Percentiles rank a stretch among this genome's conserved stretches.
Evolutionary conservation across 2,888 invertebrate species (phyloP).

Genomic region (Eupelmus urozonus): DNA sequence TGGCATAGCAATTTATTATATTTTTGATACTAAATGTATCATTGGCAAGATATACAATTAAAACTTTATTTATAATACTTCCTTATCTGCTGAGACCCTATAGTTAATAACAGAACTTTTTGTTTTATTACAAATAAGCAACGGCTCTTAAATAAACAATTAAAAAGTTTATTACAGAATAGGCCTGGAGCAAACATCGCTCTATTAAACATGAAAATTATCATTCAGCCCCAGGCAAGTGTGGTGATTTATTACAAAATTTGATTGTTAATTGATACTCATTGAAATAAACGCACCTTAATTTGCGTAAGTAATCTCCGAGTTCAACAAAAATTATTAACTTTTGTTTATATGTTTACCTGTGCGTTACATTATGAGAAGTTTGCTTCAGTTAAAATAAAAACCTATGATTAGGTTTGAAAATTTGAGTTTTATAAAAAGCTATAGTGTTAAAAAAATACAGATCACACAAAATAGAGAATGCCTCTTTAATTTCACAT

Average conservation of each 20-base stretch:
- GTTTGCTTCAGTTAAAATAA: conserved; percentile 38
- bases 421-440: conserved; percentile 46
- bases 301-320: no score
- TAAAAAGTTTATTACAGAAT: conserved; percentile 70
- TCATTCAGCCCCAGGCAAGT: conserved; percentile 53
- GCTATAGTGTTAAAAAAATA: conserved; percentile 70
- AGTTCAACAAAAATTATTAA: neutral
- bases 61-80: conserved; percentile 64
- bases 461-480: conserved; percentile 74
- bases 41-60: conserved; percentile 74
- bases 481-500: conserved; percentile 69
- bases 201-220: conserved; percentile 41
- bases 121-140: conserved; percentile 59
- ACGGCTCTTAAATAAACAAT: conserved; percentile 56
- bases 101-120: conserved; percentile 35
- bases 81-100: conserved; percentile 56
- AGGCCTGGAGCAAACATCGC: conserved; percentile 71
- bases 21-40: conserved; percentile 65
- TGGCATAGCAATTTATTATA: conserved; percentile 71
- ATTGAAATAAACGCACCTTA: neutral
- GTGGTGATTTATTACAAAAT: conserved; percentile 26
- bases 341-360: conserved; percentile 13
- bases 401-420: conserved; percentile 28
- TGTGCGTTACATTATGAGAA: conserved; percentile 45
- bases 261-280: conserved; percentile 1